These are phyloP conservation scores for Spermophilus dauricus DNA, from an alignment of 2,113 vertebrate genomes.

Conservation along the genomic window DNA sequence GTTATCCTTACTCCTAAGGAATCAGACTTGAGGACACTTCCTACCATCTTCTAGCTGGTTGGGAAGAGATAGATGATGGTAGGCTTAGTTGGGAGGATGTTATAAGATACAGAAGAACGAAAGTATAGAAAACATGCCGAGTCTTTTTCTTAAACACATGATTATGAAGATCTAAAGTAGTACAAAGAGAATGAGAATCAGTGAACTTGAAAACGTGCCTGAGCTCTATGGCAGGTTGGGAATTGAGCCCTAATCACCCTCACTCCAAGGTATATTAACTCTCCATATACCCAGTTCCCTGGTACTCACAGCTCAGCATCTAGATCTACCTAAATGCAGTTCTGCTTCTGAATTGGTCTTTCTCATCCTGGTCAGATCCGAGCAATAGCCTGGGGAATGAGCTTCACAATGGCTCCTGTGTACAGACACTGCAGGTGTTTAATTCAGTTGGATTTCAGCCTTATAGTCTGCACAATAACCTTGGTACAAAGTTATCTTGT, in stretches of 20 bases:
- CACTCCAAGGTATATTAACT: not conserved
- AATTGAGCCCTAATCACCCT: not conserved
- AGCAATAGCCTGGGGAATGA: not conserved
- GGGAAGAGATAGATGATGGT: not conserved
- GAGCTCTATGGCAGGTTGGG: not conserved
- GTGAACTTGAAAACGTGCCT: not conserved
- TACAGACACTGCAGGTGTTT: not conserved
- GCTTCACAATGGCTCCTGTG: not conserved
- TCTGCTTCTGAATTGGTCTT: not conserved
- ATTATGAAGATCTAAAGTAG: not conserved
- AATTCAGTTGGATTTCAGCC: not conserved
- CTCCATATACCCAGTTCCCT: not conserved
- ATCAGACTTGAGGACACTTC: not conserved
- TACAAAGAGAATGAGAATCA: not conserved
- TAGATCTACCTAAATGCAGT: not conserved
- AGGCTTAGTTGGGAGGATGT: not conserved
- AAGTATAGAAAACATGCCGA: not conserved
- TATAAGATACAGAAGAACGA: not conserved
- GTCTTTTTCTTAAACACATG: not conserved
- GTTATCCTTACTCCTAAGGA: not conserved
- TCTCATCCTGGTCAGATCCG: not conserved
- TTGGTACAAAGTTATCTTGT: not conserved
- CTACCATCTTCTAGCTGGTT: not conserved
- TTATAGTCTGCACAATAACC: not conserved
- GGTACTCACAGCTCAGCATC: not conserved